Evolutionary conservation across 1,140 invertebrate species (phyloP), one percentile per base, ranked within the genome.

Genomic region (Acyrthosiphon pisum): DNA sequence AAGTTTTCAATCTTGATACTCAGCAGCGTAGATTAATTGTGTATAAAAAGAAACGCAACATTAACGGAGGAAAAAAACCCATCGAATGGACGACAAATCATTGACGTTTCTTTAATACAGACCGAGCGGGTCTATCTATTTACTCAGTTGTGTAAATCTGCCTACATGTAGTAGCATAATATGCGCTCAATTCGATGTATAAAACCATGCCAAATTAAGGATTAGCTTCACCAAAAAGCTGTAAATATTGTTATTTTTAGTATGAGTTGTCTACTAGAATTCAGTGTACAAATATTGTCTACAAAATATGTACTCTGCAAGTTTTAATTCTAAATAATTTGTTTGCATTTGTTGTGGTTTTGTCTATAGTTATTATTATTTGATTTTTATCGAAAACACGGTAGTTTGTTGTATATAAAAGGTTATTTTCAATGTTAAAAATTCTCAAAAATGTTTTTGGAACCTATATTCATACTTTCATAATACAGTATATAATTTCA

Each of bases 1-100:
- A 87, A 87, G 44, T 87, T 87, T 87, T 87, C 84, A 44, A 87
- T 44, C 41, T 41, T 41, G 83, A 41, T 84, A 23, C 37, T n/a
- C 30, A 35, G 4, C 18, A 76, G 3, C n/a, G n/a, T n/a, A n/a
- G 30, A 76, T 76, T 76, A 68, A 11, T 18, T 76, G 14, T n/a
- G 30, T 18, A 76, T 0, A 76, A 18, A 76, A 76, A 35, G 14
- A 76, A 76, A 35, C n/a, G 30, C 60, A 76, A 35, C n/a, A 6
- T n/a, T n/a, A n/a, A 76, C 14, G 6, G 18, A 76, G 6, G 30
- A 76, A 76, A 76, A 76, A 76, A 76, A n/a, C 14, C 6, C 14
- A 68, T 68, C 30, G 60, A 68, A 68, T 68, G 30, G 14, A 18
- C n/a, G 60, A 76, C 60, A 76, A 76, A 76, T 14, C 30, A 20